Conservation (phyloP, 2,797 vertebrate species). For the Sebastes kiyomatsui region DNA sequence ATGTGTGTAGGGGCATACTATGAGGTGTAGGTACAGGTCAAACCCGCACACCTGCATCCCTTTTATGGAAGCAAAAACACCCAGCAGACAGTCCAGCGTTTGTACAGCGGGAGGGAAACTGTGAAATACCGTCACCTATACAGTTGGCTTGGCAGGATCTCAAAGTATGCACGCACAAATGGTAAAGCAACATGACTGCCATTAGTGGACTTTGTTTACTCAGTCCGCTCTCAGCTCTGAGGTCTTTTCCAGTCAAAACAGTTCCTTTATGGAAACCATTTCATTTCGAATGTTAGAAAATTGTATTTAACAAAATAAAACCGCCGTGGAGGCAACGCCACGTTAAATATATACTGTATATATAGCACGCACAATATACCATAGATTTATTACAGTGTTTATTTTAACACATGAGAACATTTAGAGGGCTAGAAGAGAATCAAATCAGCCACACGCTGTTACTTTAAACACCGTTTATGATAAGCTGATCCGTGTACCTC, state of each 20-base stretch:
- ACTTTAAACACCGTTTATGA: neutral
- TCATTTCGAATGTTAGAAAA: conserved; percentile 3
- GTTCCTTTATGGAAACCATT: neutral
- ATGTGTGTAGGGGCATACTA: conserved; percentile 4
- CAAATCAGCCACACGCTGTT: neutral
- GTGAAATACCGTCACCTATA: conserved; percentile 49
- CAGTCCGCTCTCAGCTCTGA: conserved; percentile 7
- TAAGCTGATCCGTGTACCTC: conserved; percentile 7
- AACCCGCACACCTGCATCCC: conserved; percentile 70
- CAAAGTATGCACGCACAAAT: conserved; percentile 44
- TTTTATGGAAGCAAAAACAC: conserved; percentile 68
- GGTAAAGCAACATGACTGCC: conserved; percentile 46
- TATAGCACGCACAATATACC: neutral
- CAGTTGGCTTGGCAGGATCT: conserved; percentile 37
- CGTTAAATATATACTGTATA: neutral
- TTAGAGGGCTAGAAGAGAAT: neutral
- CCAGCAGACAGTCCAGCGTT: conserved; percentile 49
- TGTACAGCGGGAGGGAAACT: conserved; percentile 33
- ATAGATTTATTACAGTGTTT: neutral
- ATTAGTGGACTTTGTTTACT: conserved; percentile 36
- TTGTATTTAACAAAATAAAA: neutral
- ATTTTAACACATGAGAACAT: neutral
- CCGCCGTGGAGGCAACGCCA: neutral
- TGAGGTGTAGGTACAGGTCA: conserved; percentile 53
- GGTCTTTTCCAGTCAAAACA: conserved; percentile 27